Percentiles rank a stretch among this genome's conserved stretches.
Evolutionary conservation across 2,113 vertebrate genomes (phyloP).

Genomic region (Carassius auratus): DNA sequence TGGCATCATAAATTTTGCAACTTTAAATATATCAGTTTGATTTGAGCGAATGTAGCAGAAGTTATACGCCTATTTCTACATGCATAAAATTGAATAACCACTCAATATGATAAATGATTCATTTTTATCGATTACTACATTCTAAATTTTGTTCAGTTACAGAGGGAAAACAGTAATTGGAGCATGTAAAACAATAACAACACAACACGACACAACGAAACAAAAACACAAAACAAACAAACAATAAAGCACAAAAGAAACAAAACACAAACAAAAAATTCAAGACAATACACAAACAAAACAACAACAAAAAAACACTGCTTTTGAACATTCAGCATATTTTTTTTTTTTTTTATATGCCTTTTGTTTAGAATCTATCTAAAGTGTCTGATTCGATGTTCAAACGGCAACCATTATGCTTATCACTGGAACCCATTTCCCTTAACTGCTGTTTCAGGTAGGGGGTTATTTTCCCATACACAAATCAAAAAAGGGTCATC

Average conservation of each 20-base stretch:
- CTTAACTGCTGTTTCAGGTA: slow-evolving; percentile 4
- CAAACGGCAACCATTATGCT: neutral
- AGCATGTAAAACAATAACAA: neutral
- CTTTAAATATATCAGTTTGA: neutral
- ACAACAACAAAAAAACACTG: no score
- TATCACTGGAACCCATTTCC: neutral
- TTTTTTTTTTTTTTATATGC: neutral
- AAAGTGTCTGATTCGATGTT: slow-evolving; percentile 13
- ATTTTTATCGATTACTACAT: neutral
- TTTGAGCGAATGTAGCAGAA: neutral
- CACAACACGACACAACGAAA: neutral
- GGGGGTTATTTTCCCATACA: slow-evolving; percentile 17
- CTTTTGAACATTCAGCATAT: neutral
- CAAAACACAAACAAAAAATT: neutral
- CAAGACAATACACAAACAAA: neutral
- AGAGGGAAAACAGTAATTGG: neutral
- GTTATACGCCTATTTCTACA: neutral
- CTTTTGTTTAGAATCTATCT: neutral
- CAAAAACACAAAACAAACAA: neutral
- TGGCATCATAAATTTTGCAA: neutral
- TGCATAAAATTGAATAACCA: neutral
- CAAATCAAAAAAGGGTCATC: slow-evolving; percentile 27
- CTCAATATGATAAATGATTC: neutral
- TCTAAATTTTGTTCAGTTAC: neutral
- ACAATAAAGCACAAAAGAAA: neutral